Evolutionary conservation across 2,888 invertebrate genomes (phyloP), one percentile per base, ranked within the genome.

Genomic region (Selenia dentaria): DNA sequence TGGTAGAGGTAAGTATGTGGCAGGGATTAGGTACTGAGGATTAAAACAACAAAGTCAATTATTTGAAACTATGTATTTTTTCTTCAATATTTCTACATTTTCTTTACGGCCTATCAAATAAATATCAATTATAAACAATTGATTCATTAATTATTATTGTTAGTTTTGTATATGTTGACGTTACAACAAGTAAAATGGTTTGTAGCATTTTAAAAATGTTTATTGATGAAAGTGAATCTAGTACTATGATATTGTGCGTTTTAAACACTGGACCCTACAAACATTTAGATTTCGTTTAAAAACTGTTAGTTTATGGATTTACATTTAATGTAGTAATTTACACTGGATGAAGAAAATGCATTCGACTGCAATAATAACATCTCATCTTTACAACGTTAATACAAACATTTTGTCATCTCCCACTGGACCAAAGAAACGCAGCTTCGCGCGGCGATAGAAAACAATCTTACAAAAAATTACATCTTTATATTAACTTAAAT

Each of bases 231-330:
- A 83, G 88, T 88, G 89, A 84, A 69, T 83, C 84, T 87, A 86
- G 79, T 76, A 76, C 84, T 83, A 88, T 86, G 86, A 87, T 86
- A 89, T 90, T 90, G 91, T 91, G 91, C 91, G 90, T 89, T 83
- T 70, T 73, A 71, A 84, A 89, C 88, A 88, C 90, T 89, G 90
- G 90, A 89, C 89, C 90, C 90, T 90, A 89, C 87, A 74, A 83
- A 90, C 90, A 89, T 86, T 88, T 82, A 89, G 84, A 90, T 86
- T 88, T 85, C 76, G 62, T 79, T 83, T 79, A 81, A 85, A 85
- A 85, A 87, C 83, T 73, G 85, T 82, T 81, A 83, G 79, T 79
- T 84, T 88, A 85, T 86, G 79, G 84, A 80, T 83, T 82, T 80
- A 85, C 80, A 88, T 80, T 79, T 76, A 80, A 80, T 81, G 83